Evolutionary conservation across 2,888 invertebrate species (phyloP).

Genomic region (Tuberolachnus salignus): DNA sequence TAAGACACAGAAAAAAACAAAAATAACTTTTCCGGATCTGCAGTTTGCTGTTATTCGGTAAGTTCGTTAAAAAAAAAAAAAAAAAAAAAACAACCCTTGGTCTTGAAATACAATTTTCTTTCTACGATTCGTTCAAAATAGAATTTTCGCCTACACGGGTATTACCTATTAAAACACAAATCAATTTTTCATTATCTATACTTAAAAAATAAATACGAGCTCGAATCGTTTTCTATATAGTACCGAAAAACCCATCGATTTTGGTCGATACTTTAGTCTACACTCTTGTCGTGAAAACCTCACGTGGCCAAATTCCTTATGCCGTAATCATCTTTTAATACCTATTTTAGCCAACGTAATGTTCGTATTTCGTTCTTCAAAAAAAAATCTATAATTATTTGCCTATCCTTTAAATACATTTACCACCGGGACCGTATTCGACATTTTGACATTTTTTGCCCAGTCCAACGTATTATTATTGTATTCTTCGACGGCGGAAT

Average conservation of each 20-base stretch:
- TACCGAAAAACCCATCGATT: too few species aligned
- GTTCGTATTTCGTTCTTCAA: too few species aligned
- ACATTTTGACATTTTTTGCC: too few species aligned
- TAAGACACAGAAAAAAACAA: background rate
- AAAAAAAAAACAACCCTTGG: background rate
- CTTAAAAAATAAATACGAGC: background rate
- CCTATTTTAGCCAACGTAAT: too few species aligned
- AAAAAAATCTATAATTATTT: too few species aligned
- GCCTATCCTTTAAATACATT: too few species aligned
- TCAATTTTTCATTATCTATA: background rate
- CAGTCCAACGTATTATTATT: too few species aligned
- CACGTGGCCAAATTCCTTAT: background rate
- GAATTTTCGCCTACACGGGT: background rate
- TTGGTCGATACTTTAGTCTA: background rate
- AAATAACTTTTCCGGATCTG: background rate
- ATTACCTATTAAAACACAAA: background rate
- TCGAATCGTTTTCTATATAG: too few species aligned
- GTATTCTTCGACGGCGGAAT: too few species aligned
- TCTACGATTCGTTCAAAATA: background rate
- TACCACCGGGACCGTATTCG: too few species aligned
- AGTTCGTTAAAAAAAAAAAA: background rate
- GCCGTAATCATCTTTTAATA: too few species aligned
- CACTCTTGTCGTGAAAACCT: background rate
- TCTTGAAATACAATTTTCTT: background rate
- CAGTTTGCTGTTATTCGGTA: background rate